A percentile compares a stretch with the other conserved stretches of the same genome.
Evolutionary conservation across 2,888 invertebrate species (phyloP).

Genomic region (Apotomis turbidana): DNA sequence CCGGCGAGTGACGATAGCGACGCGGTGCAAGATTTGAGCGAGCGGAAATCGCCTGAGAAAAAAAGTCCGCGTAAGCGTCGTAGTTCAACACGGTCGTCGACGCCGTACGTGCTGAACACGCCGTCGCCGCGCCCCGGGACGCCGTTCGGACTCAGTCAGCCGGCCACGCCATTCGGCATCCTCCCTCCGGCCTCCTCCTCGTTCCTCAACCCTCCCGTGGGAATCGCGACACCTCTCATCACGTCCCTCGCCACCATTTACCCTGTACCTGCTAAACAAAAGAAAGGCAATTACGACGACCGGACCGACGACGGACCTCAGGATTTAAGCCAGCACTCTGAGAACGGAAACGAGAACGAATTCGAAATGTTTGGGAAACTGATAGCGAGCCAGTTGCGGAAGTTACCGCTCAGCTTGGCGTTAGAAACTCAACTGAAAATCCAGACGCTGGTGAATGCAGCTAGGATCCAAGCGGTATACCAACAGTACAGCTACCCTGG

Average conservation of each 20-base stretch:
- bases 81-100: slow-evolving; percentile 75
- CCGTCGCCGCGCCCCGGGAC: slow-evolving; percentile 77
- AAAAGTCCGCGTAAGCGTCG: slow-evolving; percentile 77
- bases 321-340: slow-evolving; percentile 77
- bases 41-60: slow-evolving; percentile 78
- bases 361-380: slow-evolving; percentile 81
- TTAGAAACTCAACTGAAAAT: slow-evolving; percentile 78
- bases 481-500: slow-evolving; percentile 80
- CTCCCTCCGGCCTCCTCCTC: slow-evolving; percentile 71
- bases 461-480: slow-evolving; percentile 77
- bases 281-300: slow-evolving; percentile 67
- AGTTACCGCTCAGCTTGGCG: slow-evolving; percentile 74
- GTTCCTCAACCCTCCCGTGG: slow-evolving; percentile 78
- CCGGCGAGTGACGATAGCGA: slow-evolving; percentile 80
- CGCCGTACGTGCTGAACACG: slow-evolving; percentile 78
- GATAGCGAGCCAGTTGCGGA: slow-evolving; percentile 77
- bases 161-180: slow-evolving; percentile 68
- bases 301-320: slow-evolving; percentile 70
- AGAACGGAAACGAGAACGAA: slow-evolving; percentile 77
- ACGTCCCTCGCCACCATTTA: slow-evolving; percentile 77
- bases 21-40: slow-evolving; percentile 76
- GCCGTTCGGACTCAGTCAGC: slow-evolving; percentile 73
- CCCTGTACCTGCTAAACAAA: slow-evolving; percentile 74
- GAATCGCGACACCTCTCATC: slow-evolving; percentile 77
- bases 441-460: slow-evolving; percentile 76